These are phyloP conservation scores for Epiblema foenella DNA, from an alignment of 2,888 invertebrate genomes.

Conservation along the genomic window DNA sequence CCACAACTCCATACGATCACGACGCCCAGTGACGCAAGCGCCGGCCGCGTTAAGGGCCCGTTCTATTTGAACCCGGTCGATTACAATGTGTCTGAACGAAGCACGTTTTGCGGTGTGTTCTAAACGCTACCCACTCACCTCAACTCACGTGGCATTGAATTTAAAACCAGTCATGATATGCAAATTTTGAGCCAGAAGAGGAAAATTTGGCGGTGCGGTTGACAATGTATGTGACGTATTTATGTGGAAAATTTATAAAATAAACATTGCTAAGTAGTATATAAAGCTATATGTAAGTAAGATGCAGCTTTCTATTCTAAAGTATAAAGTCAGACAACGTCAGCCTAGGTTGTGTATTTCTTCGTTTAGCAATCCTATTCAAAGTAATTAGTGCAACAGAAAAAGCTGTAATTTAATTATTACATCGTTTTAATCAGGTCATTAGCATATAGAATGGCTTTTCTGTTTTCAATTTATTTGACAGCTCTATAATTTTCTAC, in stretches of 20 bases:
- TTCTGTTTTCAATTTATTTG: constrained; percentile 44
- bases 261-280: neutral
- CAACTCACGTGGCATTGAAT: constrained; percentile 14
- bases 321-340: neutral
- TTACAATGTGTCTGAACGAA: constrained; percentile 34
- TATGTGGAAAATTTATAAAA: constrained; percentile 6
- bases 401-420: constrained; percentile 29
- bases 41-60: neutral
- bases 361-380: neutral
- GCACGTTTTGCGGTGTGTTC: constrained; percentile 33
- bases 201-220: constrained; percentile 22
- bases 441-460: constrained; percentile 39
- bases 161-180: constrained; percentile 37
- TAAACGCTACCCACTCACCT: constrained; percentile 14
- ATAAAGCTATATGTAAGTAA: neutral
- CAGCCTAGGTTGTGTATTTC: neutral
- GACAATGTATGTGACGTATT: constrained; percentile 6
- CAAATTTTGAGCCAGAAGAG: constrained; percentile 21
- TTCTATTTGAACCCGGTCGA: constrained; percentile 17
- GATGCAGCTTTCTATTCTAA: neutral
- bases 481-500: constrained; percentile 42
- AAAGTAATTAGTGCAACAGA: constrained; percentile 5
- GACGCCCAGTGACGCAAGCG: constrained; percentile 11
- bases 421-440: constrained; percentile 22
- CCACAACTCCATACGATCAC: neutral